Base-by-base conservation (phyloP, 2,797 vertebrate genomes). In the Sebastes trivittatus region DNA sequence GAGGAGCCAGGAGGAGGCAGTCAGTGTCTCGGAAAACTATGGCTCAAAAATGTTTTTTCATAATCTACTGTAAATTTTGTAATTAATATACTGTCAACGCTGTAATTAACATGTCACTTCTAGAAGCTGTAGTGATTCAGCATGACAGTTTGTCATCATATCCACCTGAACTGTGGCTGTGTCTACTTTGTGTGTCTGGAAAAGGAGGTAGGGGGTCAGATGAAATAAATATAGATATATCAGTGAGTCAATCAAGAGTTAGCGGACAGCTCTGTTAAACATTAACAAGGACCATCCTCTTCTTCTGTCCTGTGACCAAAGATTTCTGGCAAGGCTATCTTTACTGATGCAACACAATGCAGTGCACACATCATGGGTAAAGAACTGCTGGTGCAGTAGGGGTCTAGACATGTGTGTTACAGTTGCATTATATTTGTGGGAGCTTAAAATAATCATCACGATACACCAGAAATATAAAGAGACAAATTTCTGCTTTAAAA, bases 201-300 rank as follows among this genome's bases (percentile, higher is more conserved):
- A 42, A 16, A 0, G 42, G 42, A 46, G 42, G 42, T 46, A 46
- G 42, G 16, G 42, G 42, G 42, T 18, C 16, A 46, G 16, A 46
- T 46, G 42, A 46, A 46, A 46, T 46, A 46, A 18, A 46, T 46
- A 0, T 46, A 46, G 16, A 46, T 18, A 46, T 18, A 18, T 46
- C 42, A 46, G 42, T 46, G 16, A 46, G 2, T 46, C 68, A 32
- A 56, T 34, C 42, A 62, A 61, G 38, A 81, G 22, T 77, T 42
- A 74, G 73, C 75, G 38, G 78, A 80, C 65, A 67, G 36, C 13
- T 49, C 20, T 32, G 42, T 90, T 46, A 77, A 77, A 77, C 18
- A 78, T 81, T 11, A n/a, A 72, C 34, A 3, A 49, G 36, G 46
- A 58, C 36, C 22, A 18, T 34, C 66, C 6, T 64, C 23, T 36